These are phyloP conservation scores for Clarias laeviceps DNA, from an alignment of 2,797 vertebrate genomes.

Conservation along the genomic window DNA sequence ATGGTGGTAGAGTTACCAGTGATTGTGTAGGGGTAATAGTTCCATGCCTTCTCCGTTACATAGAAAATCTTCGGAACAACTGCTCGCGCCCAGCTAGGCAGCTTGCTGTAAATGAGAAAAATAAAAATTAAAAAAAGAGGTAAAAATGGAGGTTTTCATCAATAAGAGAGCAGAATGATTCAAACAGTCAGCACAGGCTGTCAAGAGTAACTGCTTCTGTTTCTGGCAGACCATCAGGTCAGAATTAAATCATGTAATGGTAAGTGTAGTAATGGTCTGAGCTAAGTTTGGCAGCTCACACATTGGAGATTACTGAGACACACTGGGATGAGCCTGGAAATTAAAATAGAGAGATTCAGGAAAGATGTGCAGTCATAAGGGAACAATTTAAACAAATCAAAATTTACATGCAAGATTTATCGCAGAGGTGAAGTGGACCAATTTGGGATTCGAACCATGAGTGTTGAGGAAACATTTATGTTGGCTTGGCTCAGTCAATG, in stretches of 20 bases:
- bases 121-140: conserved; percentile 51
- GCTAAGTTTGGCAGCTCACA: conserved; percentile 5
- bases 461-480: background rate
- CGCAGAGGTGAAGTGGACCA: conserved; percentile 15
- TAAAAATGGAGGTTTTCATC: conserved; percentile 17
- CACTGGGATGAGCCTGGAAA: background rate
- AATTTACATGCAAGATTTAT: conserved; percentile 34
- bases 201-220: conserved; percentile 6
- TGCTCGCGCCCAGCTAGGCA: conserved; percentile 95
- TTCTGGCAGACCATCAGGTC: conserved; percentile 24
- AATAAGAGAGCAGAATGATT: background rate
- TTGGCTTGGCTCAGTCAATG: conserved; percentile 18
- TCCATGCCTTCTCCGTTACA: conserved; percentile 97
- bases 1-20: conserved; percentile 81
- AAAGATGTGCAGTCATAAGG: too few relatives aligned
- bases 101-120: conserved; percentile 81
- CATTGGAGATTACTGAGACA: conserved; percentile 1
- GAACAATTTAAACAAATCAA: background rate
- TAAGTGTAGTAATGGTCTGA: conserved; percentile 25
- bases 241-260: conserved; percentile 30
- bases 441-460: background rate
- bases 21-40: conserved; percentile 97
- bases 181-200: background rate
- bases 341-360: background rate
- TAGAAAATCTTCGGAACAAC: conserved; percentile 98